Evolutionary conservation across 2,888 invertebrate genomes (phyloP), one percentile per base, ranked within the genome.

Genomic region (Belgica antarctica): DNA sequence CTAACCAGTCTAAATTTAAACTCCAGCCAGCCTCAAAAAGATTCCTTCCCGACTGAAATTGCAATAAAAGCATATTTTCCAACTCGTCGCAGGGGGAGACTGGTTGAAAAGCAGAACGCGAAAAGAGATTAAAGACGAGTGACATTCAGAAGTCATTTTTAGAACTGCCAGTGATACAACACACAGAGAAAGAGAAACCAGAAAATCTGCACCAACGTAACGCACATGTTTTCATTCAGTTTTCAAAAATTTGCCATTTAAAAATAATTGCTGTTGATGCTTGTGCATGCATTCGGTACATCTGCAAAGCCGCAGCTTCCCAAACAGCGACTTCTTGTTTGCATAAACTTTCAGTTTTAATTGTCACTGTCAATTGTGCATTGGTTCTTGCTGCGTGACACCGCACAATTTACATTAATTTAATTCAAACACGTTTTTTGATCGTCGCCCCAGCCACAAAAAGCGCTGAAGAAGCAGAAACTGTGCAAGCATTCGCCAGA

Each of bases 231-330:
- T n/a, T 34, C 15, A 10, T 7, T 52, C 52, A 34, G 17, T 28
- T 24, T 25, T 66, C 65, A 66, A 47, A 66, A 66, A 25, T 52
- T 52, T 47, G 65, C 65, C 47, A 47, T 66, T 66, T 66, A 66
- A 66, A 66, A 66, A 47, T 66, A 46, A 66, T 66, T 66, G 25
- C 46, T 25, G 65, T 17, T 12, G 47, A 66, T 66, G 65, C 22
- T 52, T 17, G 52, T 52, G 52, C 52, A 52, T 52, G 17, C 52
- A 17, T 41, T 10, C n/a, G 15, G 41, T 62, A 36, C 62, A 62
- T 31, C 62, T 62, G 65, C 22, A 63, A 66, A 66, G 46, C 65
- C 46, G 25, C 24, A 19, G 19, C 46, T 65, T 65, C 46, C 28
- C 19, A n/a, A n/a, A n/a, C n/a, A n/a, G n/a, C n/a, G n/a, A n/a